Conservation (phyloP, 1,140 invertebrate genomes). For the Goniozus legneri region DNA sequence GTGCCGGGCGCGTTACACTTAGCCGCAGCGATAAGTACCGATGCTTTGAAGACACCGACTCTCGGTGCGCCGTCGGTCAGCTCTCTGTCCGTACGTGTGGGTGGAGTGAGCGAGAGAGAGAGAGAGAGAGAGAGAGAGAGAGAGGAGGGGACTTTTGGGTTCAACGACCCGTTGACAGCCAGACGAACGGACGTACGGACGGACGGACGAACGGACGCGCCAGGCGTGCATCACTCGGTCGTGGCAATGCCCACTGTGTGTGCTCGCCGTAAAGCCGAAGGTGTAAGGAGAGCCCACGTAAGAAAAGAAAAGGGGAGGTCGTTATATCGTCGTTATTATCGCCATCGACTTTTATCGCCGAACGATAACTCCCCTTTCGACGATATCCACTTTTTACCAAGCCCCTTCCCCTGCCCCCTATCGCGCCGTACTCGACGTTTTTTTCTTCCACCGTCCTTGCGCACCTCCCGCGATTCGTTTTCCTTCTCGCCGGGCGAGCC, state of each 20-base stretch:
- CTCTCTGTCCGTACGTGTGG: no score
- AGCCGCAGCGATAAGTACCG: constrained; percentile 36
- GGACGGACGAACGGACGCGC: constrained; percentile 40
- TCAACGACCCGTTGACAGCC: constrained; percentile 43
- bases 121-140: no score
- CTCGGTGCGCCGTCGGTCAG: no score
- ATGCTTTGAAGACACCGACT: constrained; percentile 35
- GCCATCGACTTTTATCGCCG: constrained; percentile 42
- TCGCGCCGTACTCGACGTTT: background rate
- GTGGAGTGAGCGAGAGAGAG: no score
- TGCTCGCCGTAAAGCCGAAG: no score
- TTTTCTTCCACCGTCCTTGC: background rate
- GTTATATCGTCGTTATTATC: constrained; percentile 42
- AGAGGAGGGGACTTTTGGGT: constrained; percentile 30
- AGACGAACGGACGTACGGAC: constrained; percentile 42
- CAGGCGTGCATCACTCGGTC: constrained; percentile 31
- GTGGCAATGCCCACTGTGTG: no score
- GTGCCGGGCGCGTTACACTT: constrained; percentile 35
- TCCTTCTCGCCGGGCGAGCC: no score
- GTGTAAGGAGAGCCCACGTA: constrained; percentile 7
- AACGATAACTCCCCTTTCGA: constrained; percentile 34
- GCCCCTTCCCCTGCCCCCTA: constrained; percentile 2
- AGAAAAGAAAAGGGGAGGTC: constrained; percentile 9
- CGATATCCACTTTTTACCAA: constrained; percentile 21
- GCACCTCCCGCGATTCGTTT: background rate